phyloP scores from a whole-genome alignment of 2,797 vertebrate genomes.

The Peromyscus melanophrys region DNA sequence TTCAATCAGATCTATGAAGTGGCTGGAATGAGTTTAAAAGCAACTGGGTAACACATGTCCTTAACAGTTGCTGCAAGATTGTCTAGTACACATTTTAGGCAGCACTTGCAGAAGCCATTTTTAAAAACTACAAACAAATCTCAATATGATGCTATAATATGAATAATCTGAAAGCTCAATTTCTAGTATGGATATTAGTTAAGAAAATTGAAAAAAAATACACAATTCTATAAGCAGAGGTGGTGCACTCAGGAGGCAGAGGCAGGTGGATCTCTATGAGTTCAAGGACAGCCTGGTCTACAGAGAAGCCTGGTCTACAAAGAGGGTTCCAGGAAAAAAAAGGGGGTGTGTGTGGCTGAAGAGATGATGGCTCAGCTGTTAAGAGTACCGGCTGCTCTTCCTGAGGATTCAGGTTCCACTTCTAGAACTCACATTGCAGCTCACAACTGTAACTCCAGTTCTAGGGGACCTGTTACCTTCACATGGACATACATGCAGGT shows the following conservation, averaged over 20 bases:
- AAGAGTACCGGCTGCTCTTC: background rate
- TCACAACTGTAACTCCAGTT: background rate
- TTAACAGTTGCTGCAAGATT: background rate
- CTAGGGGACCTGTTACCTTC: background rate
- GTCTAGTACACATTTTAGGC: background rate
- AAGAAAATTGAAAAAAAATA: background rate
- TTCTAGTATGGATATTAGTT: constrained; percentile 11
- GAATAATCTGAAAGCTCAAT: constrained; percentile 52
- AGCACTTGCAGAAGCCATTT: constrained; percentile 1
- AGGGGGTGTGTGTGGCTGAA: background rate
- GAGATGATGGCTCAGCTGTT: background rate
- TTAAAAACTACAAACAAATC: constrained; percentile 37
- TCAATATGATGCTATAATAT: background rate
- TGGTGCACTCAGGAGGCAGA: background rate
- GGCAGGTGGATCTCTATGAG: background rate
- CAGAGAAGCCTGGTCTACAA: background rate
- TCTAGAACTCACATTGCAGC: background rate
- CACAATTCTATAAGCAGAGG: background rate
- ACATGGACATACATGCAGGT: background rate
- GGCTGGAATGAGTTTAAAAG: constrained; percentile 38
- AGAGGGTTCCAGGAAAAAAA: background rate
- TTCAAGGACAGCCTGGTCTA: background rate
- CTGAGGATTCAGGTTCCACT: background rate
- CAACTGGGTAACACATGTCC: background rate
- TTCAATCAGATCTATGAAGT: constrained; percentile 19